A percentile compares a stretch with the other conserved stretches of the same genome.
Conservation (phyloP, 2,113 vertebrate genomes). For the Choloepus hoffmanni region DNA sequence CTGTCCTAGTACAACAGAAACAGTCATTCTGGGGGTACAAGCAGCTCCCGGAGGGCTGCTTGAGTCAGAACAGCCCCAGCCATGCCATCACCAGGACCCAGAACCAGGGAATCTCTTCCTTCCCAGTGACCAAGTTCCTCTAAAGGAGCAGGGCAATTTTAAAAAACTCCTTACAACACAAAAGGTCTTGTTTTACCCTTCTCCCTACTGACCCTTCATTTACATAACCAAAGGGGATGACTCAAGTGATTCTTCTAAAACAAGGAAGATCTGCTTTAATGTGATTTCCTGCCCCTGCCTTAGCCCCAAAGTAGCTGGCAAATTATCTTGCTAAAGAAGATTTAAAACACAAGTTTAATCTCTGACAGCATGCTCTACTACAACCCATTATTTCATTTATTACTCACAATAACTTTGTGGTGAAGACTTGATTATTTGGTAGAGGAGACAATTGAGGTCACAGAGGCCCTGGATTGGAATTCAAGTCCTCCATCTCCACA, state of each 20-base stretch:
- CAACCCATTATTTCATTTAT: not conserved
- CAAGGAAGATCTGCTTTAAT: not conserved
- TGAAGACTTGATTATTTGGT: not conserved
- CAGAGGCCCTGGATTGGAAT: not conserved
- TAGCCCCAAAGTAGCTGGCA: not conserved
- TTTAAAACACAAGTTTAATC: not conserved
- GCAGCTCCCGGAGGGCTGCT: not conserved
- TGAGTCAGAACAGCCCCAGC: not conserved
- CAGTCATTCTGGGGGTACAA: not conserved
- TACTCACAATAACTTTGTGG: not conserved
- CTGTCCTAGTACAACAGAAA: not conserved
- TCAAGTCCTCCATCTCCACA: not conserved
- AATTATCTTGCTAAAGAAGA: conserved; percentile 42
- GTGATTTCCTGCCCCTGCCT: not conserved
- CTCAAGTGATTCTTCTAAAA: not conserved
- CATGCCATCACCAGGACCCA: not conserved
- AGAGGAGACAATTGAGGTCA: not conserved
- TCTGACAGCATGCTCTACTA: not conserved
- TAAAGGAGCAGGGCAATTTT: not conserved
- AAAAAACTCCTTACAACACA: not conserved
- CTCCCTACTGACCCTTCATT: not conserved
- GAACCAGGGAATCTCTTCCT: not conserved
- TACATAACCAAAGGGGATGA: not conserved
- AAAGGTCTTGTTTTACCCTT: not conserved
- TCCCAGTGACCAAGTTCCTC: not conserved